phyloP scores from a whole-genome alignment of 2,888 invertebrate genomes.

The Agelastica alni region DNA sequence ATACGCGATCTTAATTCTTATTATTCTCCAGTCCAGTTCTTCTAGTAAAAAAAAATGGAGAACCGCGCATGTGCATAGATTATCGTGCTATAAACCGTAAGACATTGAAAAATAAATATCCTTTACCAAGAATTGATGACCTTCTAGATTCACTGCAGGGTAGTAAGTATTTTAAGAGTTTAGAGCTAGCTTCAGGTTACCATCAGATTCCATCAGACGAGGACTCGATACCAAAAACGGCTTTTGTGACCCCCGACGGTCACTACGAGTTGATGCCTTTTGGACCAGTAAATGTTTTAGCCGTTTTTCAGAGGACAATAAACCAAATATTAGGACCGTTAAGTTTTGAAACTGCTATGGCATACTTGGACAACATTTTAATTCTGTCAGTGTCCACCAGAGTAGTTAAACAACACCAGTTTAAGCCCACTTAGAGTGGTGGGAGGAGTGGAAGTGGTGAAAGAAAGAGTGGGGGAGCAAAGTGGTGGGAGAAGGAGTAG shows the following conservation, averaged over 20 bases:
- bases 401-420: too few relatives aligned
- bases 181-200: conserved; percentile 15
- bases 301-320: conserved; percentile 31
- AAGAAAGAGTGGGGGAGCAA: too few relatives aligned
- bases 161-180: conserved; percentile 39
- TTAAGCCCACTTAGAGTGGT: too few relatives aligned
- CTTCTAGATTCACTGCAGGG: conserved; percentile 40
- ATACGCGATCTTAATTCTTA: conserved; percentile 27
- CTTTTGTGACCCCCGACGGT: conserved; percentile 46
- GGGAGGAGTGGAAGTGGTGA: too few relatives aligned
- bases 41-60: conserved; percentile 24
- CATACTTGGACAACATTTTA: too few relatives aligned
- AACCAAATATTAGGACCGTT: conserved; percentile 29
- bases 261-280: conserved; percentile 43
- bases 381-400: too few relatives aligned
- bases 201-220: conserved; percentile 9
- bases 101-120: too few relatives aligned
- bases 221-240: conserved; percentile 43
- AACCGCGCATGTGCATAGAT: conserved; percentile 40
- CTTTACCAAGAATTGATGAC: conserved; percentile 47
- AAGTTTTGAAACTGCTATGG: conserved; percentile 16
- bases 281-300: conserved; percentile 34
- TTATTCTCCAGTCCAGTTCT: too few relatives aligned
- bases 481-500: too few relatives aligned
- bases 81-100: conserved; percentile 44